Evolutionary conservation across 2,113 vertebrate species (phyloP).

Genomic region (Apteryx owenii): DNA sequence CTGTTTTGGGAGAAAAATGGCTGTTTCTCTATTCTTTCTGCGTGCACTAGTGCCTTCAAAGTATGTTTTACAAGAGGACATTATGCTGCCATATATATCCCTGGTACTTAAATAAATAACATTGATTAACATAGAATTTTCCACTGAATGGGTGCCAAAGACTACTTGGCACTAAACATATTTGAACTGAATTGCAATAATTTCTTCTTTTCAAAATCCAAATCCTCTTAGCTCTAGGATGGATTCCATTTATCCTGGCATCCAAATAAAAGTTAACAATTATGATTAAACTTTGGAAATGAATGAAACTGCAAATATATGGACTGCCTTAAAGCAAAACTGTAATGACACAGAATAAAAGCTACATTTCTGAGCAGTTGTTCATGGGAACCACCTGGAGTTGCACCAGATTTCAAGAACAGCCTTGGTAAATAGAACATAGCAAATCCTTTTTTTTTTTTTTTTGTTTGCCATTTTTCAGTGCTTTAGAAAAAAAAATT

Average conservation of each 20-base stretch:
- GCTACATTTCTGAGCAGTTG: neutral
- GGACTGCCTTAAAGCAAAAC: slow-evolving; percentile 20
- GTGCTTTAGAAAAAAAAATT: neutral
- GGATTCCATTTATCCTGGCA: neutral
- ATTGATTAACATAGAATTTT: slow-evolving; percentile 35
- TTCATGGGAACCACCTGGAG: neutral
- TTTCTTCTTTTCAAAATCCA: slow-evolving; percentile 38
- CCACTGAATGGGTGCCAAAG: slow-evolving; percentile 11
- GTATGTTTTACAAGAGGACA: neutral
- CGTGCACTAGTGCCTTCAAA: neutral
- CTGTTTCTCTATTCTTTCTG: neutral
- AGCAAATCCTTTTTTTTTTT: neutral
- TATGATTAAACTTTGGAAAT: slow-evolving; percentile 4
- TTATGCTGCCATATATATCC: neutral
- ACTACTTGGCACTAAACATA: neutral
- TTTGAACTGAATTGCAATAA: slow-evolving; percentile 9
- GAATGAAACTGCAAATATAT: neutral
- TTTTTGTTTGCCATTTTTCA: neutral
- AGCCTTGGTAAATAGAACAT: neutral
- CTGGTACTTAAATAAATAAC: neutral
- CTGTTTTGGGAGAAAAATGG: neutral
- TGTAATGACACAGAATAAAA: neutral
- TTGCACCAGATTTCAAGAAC: neutral
- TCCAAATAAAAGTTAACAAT: neutral
- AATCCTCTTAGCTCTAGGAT: neutral